phyloP scores from a whole-genome alignment of 2,888 invertebrate genomes.

The Patella depressa region DNA sequence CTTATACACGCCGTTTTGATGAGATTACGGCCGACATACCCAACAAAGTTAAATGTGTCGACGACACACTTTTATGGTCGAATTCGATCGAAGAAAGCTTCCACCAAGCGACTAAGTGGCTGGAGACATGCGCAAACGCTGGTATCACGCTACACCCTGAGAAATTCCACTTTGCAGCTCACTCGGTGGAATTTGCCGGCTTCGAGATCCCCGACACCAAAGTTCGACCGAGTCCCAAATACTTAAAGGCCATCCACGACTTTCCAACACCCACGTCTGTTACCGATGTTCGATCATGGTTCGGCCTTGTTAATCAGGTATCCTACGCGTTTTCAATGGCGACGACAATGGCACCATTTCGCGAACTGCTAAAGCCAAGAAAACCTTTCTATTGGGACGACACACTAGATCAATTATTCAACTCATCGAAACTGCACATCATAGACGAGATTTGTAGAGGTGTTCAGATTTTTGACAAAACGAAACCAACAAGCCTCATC shows the following conservation, averaged over 20 bases:
- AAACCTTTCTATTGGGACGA: conserved; percentile 36
- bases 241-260: conserved; percentile 37
- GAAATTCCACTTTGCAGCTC: conserved; percentile 45
- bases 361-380: conserved; percentile 43
- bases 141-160: conserved; percentile 49
- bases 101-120: conserved; percentile 39
- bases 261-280: conserved; percentile 44
- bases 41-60: conserved; percentile 50
- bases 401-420: conserved; percentile 21
- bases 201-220: conserved; percentile 39
- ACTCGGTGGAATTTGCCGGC: conserved; percentile 45
- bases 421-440: conserved; percentile 39
- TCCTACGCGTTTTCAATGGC: conserved; percentile 48
- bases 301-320: conserved; percentile 48
- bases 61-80: conserved; percentile 42
- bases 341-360: conserved; percentile 42
- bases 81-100: conserved; percentile 37
- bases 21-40: conserved; percentile 49
- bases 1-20: conserved; percentile 45
- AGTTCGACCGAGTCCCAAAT: conserved; percentile 39
- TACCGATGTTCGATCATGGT: conserved; percentile 46
- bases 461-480: conserved; percentile 44
- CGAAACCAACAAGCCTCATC: conserved; percentile 48
- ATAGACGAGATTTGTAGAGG: conserved; percentile 40
- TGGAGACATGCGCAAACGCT: conserved; percentile 40